phyloP scores from a whole-genome alignment of 2,113 vertebrate species.

The Heterocephalus glaber region DNA sequence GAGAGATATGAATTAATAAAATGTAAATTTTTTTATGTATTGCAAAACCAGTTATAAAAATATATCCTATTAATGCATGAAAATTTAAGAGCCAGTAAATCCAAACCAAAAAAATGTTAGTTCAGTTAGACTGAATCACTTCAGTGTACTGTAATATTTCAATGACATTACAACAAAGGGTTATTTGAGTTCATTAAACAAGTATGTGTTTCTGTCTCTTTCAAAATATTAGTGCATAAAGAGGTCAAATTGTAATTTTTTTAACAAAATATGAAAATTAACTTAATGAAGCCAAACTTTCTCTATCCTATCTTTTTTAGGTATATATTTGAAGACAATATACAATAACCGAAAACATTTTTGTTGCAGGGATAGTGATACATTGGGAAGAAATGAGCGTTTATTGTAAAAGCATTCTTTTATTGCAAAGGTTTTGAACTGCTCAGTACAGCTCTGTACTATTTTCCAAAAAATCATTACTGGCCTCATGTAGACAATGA shows the following conservation, averaged over 20 bases:
- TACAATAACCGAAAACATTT: background rate
- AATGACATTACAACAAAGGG: constrained; percentile 8
- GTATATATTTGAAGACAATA: background rate
- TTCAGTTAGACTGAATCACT: background rate
- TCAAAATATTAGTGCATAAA: background rate
- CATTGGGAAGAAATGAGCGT: constrained; percentile 1
- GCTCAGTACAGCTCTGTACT: background rate
- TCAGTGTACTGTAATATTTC: background rate
- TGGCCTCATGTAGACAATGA: background rate
- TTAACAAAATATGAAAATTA: constrained; percentile 12
- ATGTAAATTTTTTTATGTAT: background rate
- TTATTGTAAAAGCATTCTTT: background rate
- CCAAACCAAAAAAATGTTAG: background rate
- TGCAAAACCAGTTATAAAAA: background rate
- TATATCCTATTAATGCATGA: background rate
- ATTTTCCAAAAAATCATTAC: background rate
- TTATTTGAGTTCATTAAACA: constrained; percentile 32
- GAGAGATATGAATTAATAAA: background rate
- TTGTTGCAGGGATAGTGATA: background rate
- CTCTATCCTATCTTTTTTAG: background rate
- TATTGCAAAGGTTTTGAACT: background rate
- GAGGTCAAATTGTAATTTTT: constrained; percentile 20
- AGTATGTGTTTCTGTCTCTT: background rate
- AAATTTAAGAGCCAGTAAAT: background rate
- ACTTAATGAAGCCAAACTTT: background rate